Conservation (phyloP, 2,888 invertebrate species). For the Drosophila nr. fundita region DNA sequence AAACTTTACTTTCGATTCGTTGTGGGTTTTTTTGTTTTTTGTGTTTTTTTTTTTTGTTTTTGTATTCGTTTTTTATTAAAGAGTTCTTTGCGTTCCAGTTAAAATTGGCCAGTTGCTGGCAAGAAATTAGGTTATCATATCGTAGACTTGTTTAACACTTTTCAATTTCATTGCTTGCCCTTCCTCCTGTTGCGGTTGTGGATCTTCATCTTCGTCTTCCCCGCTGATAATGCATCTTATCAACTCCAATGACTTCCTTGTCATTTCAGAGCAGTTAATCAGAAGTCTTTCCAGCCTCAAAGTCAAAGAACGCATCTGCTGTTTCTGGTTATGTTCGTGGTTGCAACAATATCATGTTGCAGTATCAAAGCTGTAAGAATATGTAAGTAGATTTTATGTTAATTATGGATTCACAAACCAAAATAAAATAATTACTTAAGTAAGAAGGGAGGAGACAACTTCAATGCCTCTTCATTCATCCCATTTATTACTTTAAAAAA, state of each 20-base stretch:
- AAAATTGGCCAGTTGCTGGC: conserved; percentile 41
- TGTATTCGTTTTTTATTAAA: conserved; percentile 30
- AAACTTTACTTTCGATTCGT: conserved; percentile 70
- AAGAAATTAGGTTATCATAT: conserved; percentile 78
- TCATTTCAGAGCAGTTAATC: conserved; percentile 65
- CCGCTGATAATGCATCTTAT: conserved; percentile 83
- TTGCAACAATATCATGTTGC: conserved; percentile 39
- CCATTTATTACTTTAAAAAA: neutral
- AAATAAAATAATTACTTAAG: neutral
- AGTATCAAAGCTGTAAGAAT: conserved; percentile 36
- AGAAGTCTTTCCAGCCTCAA: conserved; percentile 4
- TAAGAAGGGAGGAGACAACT: too few species aligned
- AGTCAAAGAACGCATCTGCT: conserved; percentile 21
- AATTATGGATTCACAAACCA: conserved; percentile 2
- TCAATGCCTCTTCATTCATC: too few species aligned
- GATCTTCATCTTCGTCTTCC: conserved; percentile 83
- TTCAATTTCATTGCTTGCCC: conserved; percentile 64
- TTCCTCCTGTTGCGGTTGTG: conserved; percentile 56
- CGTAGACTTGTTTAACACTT: conserved; percentile 74
- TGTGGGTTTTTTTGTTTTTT: conserved; percentile 22
- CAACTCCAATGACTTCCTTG: conserved; percentile 69
- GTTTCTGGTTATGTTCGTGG: conserved; percentile 9
- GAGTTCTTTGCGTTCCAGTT: conserved; percentile 41
- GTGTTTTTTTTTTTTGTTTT: conserved; percentile 23
- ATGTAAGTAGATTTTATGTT: conserved; percentile 6